Evolutionary conservation across 2,888 invertebrate species (phyloP), one percentile per base, ranked within the genome.

Genomic region (Gymnoscelis rufifasciata): DNA sequence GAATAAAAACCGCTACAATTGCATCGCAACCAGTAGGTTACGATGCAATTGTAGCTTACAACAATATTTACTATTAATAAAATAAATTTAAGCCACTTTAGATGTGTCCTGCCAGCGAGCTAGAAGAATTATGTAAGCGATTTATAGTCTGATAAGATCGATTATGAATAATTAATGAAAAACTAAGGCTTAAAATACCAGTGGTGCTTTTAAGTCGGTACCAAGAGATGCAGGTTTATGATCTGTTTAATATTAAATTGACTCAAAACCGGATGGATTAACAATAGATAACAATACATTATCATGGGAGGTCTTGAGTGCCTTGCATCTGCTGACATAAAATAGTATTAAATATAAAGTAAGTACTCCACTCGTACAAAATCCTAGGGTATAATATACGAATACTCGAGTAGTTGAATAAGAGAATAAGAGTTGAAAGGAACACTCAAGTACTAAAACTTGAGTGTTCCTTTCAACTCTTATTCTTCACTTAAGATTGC

Each of bases 221-320:
- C 40, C 41, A 47, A 51, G 38, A 31, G 45, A 33, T 38, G 44
- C 38, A 19, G 13, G 42, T 39, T 50, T 43, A 43, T 53, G 55
- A 36, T 51, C 50, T 48, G 30, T 36, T 54, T 45, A 57, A 55
- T 52, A 48, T 50, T 51, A 52, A 53, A 54, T 52, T 43, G 40
- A 29, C 38, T 37, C 24, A 29, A 31, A 50, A 52, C 56, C 49
- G 43, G 57, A 50, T 37, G 44, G 52, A 54, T 55, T 48, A 41
- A 52, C 53, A 48, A 52, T 53, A 40, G 51, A 35, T 52, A 51
- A 23, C 35, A 43, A 47, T 42, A 35, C 38, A 31, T n/a, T 8
- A 40, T 24, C 19, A 42, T 39, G 51, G 44, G 31, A 42, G 43
- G 19, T 23, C 19, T 7, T 31, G 5, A n/a, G 14, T n/a, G 13